Base-by-base conservation (phyloP, 2,797 vertebrate species). In the Momotus momota region DNA sequence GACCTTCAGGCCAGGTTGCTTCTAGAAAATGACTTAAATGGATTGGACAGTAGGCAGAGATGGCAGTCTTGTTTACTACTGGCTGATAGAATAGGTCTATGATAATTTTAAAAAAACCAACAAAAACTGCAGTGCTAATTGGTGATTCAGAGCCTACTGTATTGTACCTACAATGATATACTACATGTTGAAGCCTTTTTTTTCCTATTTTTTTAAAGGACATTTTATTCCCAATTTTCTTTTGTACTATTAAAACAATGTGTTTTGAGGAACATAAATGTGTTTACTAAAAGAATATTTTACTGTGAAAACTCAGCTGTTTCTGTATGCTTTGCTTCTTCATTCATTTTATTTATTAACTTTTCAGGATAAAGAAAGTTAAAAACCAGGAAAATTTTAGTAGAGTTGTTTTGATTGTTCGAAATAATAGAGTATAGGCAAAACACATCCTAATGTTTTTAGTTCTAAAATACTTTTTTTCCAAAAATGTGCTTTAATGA, bases 1-100 rank as follows among this genome's bases (percentile, higher is more conserved):
- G 97, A 98, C 97, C 97, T 98, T 98, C 97, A 97, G 94, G 92
- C 66, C 70, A 93, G 81, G 93, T 82, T 95, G 89, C 96, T 97
- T 95, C 94, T 92, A 96, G 96, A 94, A 91, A 97, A 97, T 94
- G 38, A 95, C 98, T 97, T 97, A 88, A 97, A 91, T 95, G 91
- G 72, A 88, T 77, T 92, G 97, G 95, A 96, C 86, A 85, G 73
- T 62, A 82, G 66, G 64, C 18, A 88, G 92, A 88, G 69, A 93
- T 70, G 43, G 29, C 86, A 96, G 86, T 96, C 97, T 97, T 98
- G 88, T 98, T 98, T 98, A 97, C 91, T 96, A 83, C 93, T 96
- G 95, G 96, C 95, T 97, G 96, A 97, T 97, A 97, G 95, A 95
- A 72, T 97, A 81, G 98, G 92, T 85, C 85, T 93, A 49, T 48